Base-by-base conservation (phyloP, 2,888 invertebrate genomes). In the Anagyrus pseudococci region DNA sequence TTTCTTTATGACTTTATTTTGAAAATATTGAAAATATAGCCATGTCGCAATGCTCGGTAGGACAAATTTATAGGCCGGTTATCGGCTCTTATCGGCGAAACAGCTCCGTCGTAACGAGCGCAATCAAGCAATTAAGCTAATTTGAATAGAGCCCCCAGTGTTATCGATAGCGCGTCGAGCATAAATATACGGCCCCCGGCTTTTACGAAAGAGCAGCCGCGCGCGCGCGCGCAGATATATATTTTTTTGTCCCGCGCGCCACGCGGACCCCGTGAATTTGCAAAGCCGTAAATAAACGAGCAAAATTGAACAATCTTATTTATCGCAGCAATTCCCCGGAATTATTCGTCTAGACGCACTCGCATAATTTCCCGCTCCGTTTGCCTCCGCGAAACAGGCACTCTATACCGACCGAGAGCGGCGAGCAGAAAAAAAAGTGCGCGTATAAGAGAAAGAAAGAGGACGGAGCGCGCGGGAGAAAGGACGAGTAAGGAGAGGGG, bases 261-360 rank as follows among this genome's bases (percentile, higher is more conserved):
- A 8, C 8, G 10, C 15, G 10, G 26, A n/a, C n/a, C 33, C 8
- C 8, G 33, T 8, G 33, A 15, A 13, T 29, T 29, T 37, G 8
- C 25, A 13, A 2, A 20, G 19, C 47, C 26, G 17, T 2, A 62
- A 40, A 54, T 48, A 44, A 43, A 17, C 13, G 13, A 47, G 6
- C 15, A 20, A 17, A 58, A 58, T 1, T 23, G 22, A 44, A 25
- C 44, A 48, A 54, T 48, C 49, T 57, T 60, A 64, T 64, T 59
- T 59, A 64, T 52, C 17, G 25, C 44, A n/a, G 37, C 53, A 57
- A 49, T 61, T 61, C 40, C 43, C 49, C 47, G 49, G 60, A 64
- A 61, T 60, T 61, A 64, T 61, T 57, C 37, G 60, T 64, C 64
- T 64, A 64, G 57, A 60, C 60, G 17, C 25, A n/a, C 33, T 33